A percentile compares a stretch with the other conserved stretches of the same genome.
phyloP scores from a whole-genome alignment of 2,113 vertebrate genomes.

The Gymnobelideus leadbeateri region DNA sequence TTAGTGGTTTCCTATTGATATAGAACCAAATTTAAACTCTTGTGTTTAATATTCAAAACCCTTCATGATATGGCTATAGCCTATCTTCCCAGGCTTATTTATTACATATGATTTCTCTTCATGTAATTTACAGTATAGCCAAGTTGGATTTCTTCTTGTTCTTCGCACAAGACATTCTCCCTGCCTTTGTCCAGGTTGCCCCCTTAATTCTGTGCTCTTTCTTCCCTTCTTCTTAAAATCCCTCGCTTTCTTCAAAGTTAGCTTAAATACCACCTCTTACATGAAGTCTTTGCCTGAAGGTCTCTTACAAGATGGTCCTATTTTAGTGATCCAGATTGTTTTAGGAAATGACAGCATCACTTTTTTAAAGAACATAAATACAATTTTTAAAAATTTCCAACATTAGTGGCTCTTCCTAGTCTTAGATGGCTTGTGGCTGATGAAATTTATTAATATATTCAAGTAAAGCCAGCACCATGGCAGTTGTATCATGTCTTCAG shows the following conservation, averaged over 20 bases:
- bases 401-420: neutral
- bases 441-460: slow-evolving; percentile 5
- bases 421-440: neutral
- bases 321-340: neutral
- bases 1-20: neutral
- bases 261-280: neutral
- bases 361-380: neutral
- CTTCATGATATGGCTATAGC: neutral
- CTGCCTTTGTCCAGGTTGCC: neutral
- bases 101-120: neutral
- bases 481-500: neutral
- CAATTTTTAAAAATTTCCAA: neutral
- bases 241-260: neutral
- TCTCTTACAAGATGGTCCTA: neutral
- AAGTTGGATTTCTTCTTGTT: neutral
- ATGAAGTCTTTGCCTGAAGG: neutral
- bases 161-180: neutral
- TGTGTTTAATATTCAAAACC: neutral
- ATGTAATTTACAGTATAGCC: too few relatives aligned
- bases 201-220: neutral
- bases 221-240: neutral
- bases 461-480: neutral
- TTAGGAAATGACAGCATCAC: neutral
- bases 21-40: neutral
- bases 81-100: neutral